Percentiles rank a stretch among this genome's conserved stretches.
Conservation (phyloP, 92 coral and sea anemone genomes). For the Actinostola sp. region DNA sequence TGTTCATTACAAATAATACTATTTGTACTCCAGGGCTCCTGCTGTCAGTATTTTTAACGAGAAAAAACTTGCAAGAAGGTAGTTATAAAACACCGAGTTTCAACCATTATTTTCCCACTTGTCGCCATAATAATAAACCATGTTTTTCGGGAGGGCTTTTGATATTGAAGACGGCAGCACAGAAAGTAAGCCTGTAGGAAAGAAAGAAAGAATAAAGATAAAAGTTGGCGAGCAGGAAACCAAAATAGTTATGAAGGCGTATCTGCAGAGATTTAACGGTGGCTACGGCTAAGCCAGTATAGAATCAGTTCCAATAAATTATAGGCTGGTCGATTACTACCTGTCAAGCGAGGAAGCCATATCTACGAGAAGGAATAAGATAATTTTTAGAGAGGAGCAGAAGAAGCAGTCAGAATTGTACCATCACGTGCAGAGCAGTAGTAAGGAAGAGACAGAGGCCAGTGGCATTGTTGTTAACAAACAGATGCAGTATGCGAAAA, state of each 20-base stretch:
- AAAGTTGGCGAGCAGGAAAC: not conserved
- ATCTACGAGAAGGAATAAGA: not conserved
- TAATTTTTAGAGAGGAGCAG: not conserved
- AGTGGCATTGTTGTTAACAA: not conserved
- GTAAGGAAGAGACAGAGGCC: not conserved
- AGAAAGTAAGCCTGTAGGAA: not conserved
- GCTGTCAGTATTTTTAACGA: too few species aligned
- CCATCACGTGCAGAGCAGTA: not conserved
- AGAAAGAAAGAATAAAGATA: not conserved
- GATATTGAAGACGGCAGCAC: not conserved
- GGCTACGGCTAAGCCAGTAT: not conserved
- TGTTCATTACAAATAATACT: too few species aligned
- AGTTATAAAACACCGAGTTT: too few species aligned
- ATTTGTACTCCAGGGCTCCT: too few species aligned
- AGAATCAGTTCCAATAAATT: not conserved
- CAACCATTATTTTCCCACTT: too few species aligned
- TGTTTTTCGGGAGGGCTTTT: not conserved
- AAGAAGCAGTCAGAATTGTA: not conserved
- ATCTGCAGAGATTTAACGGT: not conserved
- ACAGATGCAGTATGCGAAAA: constrained; percentile 2
- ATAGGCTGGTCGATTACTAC: constrained; percentile 3
- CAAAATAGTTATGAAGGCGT: not conserved
- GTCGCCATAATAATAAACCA: too few species aligned
- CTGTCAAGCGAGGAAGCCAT: not conserved
- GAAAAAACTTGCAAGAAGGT: too few species aligned